Base-by-base conservation (phyloP, 2,797 vertebrate genomes). In the Enteromius radiatus region DNA sequence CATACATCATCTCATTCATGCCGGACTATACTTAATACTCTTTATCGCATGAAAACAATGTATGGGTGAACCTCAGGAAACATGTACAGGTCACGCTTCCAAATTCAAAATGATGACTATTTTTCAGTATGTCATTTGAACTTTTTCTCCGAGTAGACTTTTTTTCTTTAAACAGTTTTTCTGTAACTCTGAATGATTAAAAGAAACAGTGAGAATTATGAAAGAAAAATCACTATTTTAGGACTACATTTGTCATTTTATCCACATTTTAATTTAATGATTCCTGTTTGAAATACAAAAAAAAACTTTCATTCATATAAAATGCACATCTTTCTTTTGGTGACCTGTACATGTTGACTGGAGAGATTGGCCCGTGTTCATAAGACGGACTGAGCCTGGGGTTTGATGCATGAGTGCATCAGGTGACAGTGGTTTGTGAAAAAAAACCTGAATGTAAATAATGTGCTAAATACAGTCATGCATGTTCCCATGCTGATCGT, bases 381-480 rank as follows among this genome's bases (percentile, higher is more conserved):
- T 2, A 77, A 45, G 68, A 33, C 28, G 28, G 68, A 33, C n/a
- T 56, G 68, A 41, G 6, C 9, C 2, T 80, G 6, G 36, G 28
- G 56, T 54, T 28, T 56, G 49, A 74, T 31, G 56, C 43, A n/a
- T 2, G 17, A 49, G 56, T 82, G 21, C 64, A 63, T 78, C 33
- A 41, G 54, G 54, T 87, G 56, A 23, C 26, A 3, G 14, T 28
- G 28, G 54, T 36, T 81, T 45, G 59, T 38, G 67, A 73, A 10
- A 78, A 63, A 68, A 80, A 41, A n/a, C n/a, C n/a, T 49, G 9
- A 67, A 82, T 87, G 84, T 86, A 83, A 82, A 87, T 84, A 84
- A 52, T 19, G 52, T 52, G 68, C 63, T 47, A 5, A 69, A 82
- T 69, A 54, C 77, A 77, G 33, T 49, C 33, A 47, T 67, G n/a